Base-by-base conservation (phyloP, 2,113 vertebrate species). In the Neomonachus schauinslandi region DNA sequence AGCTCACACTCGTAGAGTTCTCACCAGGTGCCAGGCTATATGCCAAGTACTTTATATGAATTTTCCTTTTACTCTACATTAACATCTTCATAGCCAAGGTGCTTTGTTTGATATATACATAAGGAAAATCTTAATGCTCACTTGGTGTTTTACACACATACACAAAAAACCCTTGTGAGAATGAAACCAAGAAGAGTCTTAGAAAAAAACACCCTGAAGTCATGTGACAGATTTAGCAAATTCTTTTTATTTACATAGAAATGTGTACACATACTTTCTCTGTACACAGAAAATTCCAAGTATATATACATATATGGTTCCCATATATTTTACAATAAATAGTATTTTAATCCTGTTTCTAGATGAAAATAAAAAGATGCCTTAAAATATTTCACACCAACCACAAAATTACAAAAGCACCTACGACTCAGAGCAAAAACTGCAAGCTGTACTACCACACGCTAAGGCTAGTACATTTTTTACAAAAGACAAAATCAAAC, bases 221-320 rank as follows among this genome's bases (percentile, higher is more conserved):
- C 98, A 95, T 98, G 96, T 98, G 98, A 98, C 98, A 98, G 98
- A 99, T 98, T 98, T 99, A 99, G 98, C 97, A 99, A 99, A 99
- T 96, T 98, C 42, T 97, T 97, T 99, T 99, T 99, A 99, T 99
- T 99, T 99, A 99, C 99, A 99, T 98, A 99, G 98, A 99, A 99
- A 99, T 98, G 97, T 98, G 98, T 98, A 98, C 98, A 97, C 97
- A 89, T 97, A 97, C 97, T 97, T 97, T 97, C 79, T 98, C 95
- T 99, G 98, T 99, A 98, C 98, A 99, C 96, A 96, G 98, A 96
- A 97, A 97, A 98, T 97, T 95, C 88, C 97, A 98, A 97, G 98
- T 98, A 92, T 99, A 99, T 99, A 98, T 98, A 99, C 98, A 99
- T 98, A 96, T 81, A 98, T 97, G 94, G 22, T 98, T 98, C 98